A percentile compares a stretch with the other conserved stretches of the same genome.
phyloP scores from a whole-genome alignment of 2,888 invertebrate genomes.

The Schizotus pectinicornis region DNA sequence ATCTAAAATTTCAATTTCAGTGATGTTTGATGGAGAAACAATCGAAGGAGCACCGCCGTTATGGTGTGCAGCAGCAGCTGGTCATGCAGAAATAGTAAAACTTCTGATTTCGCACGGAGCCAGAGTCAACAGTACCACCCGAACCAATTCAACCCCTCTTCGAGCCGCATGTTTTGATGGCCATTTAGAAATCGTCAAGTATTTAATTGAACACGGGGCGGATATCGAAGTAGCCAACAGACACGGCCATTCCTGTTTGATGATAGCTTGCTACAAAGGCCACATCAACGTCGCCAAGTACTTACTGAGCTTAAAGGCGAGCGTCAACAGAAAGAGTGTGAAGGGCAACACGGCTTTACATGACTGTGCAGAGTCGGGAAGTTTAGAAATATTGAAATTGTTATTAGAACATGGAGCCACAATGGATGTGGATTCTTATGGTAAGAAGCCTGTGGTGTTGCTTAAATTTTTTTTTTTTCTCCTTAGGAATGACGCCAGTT shows the following conservation, averaged over 20 bases:
- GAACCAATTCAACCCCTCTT: conserved; percentile 93
- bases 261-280: conserved; percentile 98
- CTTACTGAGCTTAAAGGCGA: conserved; percentile 83
- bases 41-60: conserved; percentile 96
- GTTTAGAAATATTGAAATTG: conserved; percentile 88
- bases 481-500: conserved; percentile 88
- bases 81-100: conserved; percentile 86
- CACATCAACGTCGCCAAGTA: conserved; percentile 91
- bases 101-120: conserved; percentile 85
- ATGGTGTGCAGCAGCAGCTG: conserved; percentile 98
- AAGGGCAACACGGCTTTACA: conserved; percentile 97
- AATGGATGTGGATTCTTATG: conserved; percentile 94
- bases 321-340: conserved; percentile 91
- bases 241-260: conserved; percentile 95
- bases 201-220: conserved; percentile 89
- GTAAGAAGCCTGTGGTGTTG: conserved; percentile 55
- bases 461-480: conserved; percentile 1
- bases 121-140: conserved; percentile 91
- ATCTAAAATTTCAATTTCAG: conserved; percentile 60
- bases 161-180: conserved; percentile 98
- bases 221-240: conserved; percentile 96
- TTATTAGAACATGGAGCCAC: conserved; percentile 85
- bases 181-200: conserved; percentile 92
- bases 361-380: conserved; percentile 97
- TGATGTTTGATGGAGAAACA: conserved; percentile 96